Base-by-base conservation (phyloP, 1,140 invertebrate species). In the Xylocopa sonorina region DNA sequence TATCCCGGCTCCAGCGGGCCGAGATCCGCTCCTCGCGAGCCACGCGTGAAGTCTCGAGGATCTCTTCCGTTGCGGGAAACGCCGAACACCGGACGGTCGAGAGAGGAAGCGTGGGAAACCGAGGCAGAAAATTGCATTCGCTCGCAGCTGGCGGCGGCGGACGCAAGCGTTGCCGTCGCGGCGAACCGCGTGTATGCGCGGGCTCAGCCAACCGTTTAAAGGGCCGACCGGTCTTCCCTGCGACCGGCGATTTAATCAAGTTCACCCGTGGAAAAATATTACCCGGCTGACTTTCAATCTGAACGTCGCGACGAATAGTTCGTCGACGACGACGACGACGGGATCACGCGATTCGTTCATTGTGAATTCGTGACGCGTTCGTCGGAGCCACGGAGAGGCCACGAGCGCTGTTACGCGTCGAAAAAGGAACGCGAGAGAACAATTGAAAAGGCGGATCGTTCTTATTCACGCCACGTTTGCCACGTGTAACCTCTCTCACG, bases 61-160 rank as follows among this genome's bases (percentile, higher is more conserved):
- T 60, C 62, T 51, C 43, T 76, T 46, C 55, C 60, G 51, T 46
- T n/a, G n/a, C 51, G 53, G 32, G 18, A 50, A 82, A 51, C 27
- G 53, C 48, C 27, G 32, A 27, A 34, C 41, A 46, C 53, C 50
- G 66, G 38, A 34, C 21, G 18, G 50, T n/a, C n/a, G 34, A 53
- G 21, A 2, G 34, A 32, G 34, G 3, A 77, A 78, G 68, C 58
- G 68, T 55, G 83, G 72, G 68, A 82, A 79, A 78, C 64, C 80
- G 68, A 85, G 66, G 84, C 79, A 72, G 85, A 85, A 85, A 85
- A 85, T 85, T 85, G 83, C 79, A 79, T 82, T 82, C 79, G 79
- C 74, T 34, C 43, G 53, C 58, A 43, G 43, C 48, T 32, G 53
- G 58, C 66, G 73, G 38, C 69, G 66, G 51, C 29, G 53, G 29